Conservation (phyloP, 2,888 invertebrate genomes). For the Nebria brevicollis region DNA sequence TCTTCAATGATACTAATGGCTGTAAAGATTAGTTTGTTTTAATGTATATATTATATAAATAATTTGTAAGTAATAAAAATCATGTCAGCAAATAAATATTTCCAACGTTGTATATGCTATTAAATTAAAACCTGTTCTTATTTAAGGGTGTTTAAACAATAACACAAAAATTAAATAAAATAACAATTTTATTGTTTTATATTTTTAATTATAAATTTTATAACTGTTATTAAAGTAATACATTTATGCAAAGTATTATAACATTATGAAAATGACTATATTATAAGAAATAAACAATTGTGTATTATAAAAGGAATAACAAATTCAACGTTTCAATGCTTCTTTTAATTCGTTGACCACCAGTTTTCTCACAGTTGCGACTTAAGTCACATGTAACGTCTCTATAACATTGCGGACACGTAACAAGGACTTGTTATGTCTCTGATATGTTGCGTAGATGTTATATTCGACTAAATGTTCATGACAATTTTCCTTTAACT, state of each 20-base stretch:
- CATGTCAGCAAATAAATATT: slow-evolving; percentile 28
- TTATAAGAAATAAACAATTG: neutral
- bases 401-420: too few relatives aligned
- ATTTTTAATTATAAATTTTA: neutral
- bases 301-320: neutral
- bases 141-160: neutral
- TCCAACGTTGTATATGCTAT: slow-evolving; percentile 10
- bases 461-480: too few relatives aligned
- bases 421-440: too few relatives aligned
- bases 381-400: too few relatives aligned
- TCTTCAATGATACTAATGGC: slow-evolving; percentile 36
- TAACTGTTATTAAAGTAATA: neutral
- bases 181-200: neutral
- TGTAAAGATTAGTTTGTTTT: slow-evolving; percentile 38
- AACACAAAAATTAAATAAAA: neutral
- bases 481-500: too few relatives aligned
- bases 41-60: slow-evolving; percentile 35
- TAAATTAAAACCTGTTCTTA: neutral
- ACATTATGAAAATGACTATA: neutral
- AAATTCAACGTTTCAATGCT: slow-evolving; percentile 39
- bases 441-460: too few relatives aligned
- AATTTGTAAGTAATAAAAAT: slow-evolving; percentile 35
- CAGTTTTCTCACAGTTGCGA: slow-evolving; percentile 88
- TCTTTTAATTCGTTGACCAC: slow-evolving; percentile 81
- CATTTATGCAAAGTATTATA: slow-evolving; percentile 1